Conservation (phyloP, 23 tunicate genomes). For the Clavelina lepadiformis region DNA sequence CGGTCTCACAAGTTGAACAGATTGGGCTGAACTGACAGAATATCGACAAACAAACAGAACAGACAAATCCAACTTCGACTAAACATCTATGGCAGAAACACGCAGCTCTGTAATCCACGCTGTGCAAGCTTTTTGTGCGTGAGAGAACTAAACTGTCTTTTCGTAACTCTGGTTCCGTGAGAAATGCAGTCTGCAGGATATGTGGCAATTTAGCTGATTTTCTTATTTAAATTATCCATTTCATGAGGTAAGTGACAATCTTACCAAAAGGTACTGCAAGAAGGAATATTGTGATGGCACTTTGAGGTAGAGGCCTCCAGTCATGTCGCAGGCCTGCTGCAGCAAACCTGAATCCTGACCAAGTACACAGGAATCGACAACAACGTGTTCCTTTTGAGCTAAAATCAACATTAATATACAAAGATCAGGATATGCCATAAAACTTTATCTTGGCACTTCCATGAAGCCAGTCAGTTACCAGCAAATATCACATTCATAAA, state of each 20-base stretch:
- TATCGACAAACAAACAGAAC: conserved; percentile 91
- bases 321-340: conserved; percentile 95
- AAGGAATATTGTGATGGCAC: conserved; percentile 54
- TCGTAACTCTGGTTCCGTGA: conserved; percentile 67
- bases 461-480: conserved; percentile 55
- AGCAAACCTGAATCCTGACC: conserved; percentile 89
- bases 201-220: background rate
- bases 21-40: conserved; percentile 92
- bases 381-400: conserved; percentile 87
- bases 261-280: conserved; percentile 86
- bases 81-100: conserved; percentile 86
- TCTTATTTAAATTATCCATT: background rate
- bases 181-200: conserved; percentile 71
- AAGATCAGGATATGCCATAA: no score
- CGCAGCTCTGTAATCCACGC: conserved; percentile 81
- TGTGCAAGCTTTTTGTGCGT: conserved; percentile 5
- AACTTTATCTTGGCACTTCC: no score
- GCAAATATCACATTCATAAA: conserved; percentile 94
- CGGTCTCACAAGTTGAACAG: conserved; percentile 92
- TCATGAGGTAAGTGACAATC: background rate
- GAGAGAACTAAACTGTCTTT: conserved; percentile 51
- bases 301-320: conserved; percentile 63
- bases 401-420: conserved; percentile 5
- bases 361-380: conserved; percentile 74
- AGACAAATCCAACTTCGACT: conserved; percentile 85